A percentile compares a stretch with the other conserved stretches of the same genome.
phyloP scores from a whole-genome alignment of 2,113 vertebrate species.

The Xenopus tropicalis region DNA sequence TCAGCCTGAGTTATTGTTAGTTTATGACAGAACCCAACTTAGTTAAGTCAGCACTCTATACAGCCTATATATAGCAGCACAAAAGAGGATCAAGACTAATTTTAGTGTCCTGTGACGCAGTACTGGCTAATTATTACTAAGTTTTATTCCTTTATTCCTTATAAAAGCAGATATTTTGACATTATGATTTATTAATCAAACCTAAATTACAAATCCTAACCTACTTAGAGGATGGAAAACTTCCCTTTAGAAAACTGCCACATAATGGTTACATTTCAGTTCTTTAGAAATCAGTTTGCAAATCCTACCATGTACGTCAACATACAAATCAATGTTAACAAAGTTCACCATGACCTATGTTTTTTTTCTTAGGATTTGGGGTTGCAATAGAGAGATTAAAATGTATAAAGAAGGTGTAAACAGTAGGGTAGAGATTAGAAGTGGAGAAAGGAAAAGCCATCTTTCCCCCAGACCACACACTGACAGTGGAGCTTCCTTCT shows the following conservation, averaged over 20 bases:
- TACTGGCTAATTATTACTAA: too few relatives aligned
- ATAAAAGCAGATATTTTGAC: too few relatives aligned
- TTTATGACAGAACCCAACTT: too few relatives aligned
- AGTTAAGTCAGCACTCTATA: too few relatives aligned
- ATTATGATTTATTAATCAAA: too few relatives aligned
- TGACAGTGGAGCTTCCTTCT: slow-evolving; percentile 75
- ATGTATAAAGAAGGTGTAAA: slow-evolving; percentile 79
- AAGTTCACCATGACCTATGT: slow-evolving; percentile 84
- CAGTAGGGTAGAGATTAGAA: slow-evolving; percentile 86
- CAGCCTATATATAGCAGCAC: too few relatives aligned
- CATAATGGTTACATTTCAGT: slow-evolving; percentile 9
- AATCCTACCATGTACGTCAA: slow-evolving; percentile 57
- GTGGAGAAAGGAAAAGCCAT: slow-evolving; percentile 68
- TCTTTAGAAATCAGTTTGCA: slow-evolving; percentile 11
- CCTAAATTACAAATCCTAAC: too few relatives aligned
- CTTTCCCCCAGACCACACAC: slow-evolving; percentile 89
- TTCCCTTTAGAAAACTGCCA: background rate
- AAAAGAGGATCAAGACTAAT: too few relatives aligned
- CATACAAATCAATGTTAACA: slow-evolving; percentile 75
- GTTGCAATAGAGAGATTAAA: slow-evolving; percentile 85
- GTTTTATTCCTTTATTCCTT: too few relatives aligned
- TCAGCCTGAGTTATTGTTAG: too few relatives aligned
- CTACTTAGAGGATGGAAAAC: background rate
- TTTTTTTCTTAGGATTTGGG: slow-evolving; percentile 79
- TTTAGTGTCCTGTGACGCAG: too few relatives aligned